These are phyloP conservation scores for Rhagium mordax DNA, from an alignment of 2,888 invertebrate genomes.

Conservation along the genomic window DNA sequence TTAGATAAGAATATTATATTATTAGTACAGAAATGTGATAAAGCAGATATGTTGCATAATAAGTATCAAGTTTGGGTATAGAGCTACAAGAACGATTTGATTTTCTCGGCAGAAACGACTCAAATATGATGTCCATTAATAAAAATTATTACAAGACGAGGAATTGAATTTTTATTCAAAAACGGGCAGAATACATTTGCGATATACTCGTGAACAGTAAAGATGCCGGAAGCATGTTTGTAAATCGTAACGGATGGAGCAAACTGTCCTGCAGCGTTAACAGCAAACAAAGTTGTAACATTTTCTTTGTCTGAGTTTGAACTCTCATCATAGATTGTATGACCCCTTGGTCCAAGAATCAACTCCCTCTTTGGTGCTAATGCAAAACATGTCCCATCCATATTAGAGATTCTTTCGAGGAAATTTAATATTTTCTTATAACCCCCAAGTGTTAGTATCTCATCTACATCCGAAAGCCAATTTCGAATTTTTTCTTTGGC, in stretches of 20 bases:
- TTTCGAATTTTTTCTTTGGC: conserved; percentile 18
- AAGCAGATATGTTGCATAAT: no score
- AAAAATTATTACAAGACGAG: no score
- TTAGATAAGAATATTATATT: no score
- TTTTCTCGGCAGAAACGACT: no score
- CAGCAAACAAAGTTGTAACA: not conserved
- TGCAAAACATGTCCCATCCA: not conserved
- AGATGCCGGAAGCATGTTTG: not conserved
- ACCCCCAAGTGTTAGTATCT: not conserved
- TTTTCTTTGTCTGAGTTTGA: not conserved
- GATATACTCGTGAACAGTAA: no score
- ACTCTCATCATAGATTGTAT: not conserved
- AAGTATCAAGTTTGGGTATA: no score
- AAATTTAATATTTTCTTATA: not conserved
- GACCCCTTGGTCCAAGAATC: not conserved
- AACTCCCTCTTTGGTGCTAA: not conserved
- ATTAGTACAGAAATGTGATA: no score
- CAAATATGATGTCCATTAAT: no score
- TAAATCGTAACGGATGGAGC: not conserved
- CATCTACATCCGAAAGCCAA: not conserved
- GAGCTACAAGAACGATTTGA: no score
- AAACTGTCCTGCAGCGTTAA: not conserved
- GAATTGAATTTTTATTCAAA: no score
- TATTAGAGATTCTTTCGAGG: not conserved
- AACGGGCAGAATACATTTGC: no score